A percentile compares a stretch with the other conserved stretches of the same genome.
These are phyloP conservation scores for Brachionichthys hirsutus DNA, from an alignment of 2,113 vertebrate species.

Conservation along the genomic window DNA sequence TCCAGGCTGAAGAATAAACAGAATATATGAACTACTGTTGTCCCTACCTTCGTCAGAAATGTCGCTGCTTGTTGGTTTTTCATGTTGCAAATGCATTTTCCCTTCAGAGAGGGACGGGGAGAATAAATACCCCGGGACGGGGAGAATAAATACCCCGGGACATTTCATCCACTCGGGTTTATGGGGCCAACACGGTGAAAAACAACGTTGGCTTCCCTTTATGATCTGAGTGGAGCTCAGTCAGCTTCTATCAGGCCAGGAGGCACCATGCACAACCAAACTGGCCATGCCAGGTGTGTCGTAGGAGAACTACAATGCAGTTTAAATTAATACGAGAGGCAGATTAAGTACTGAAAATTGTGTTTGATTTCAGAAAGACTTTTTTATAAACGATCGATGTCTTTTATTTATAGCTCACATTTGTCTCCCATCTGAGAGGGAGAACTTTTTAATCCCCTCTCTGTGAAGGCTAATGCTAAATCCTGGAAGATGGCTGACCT, in stretches of 20 bases:
- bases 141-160: constrained; percentile 35
- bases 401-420: too few species aligned
- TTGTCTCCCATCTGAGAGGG: too few species aligned
- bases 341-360: too few species aligned
- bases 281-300: too few species aligned
- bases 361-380: too few species aligned
- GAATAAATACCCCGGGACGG: constrained; percentile 33
- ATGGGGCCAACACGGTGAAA: constrained; percentile 29
- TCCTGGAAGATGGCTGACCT: too few species aligned
- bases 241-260: constrained; percentile 19
- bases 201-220: constrained; percentile 53
- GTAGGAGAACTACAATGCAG: too few species aligned
- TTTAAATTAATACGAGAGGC: too few species aligned
- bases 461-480: too few species aligned
- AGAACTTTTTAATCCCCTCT: too few species aligned
- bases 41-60: neutral
- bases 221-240: constrained; percentile 48
- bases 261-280: constrained; percentile 1
- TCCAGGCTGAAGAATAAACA: constrained; percentile 18
- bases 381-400: too few species aligned
- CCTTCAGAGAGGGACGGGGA: constrained; percentile 11
- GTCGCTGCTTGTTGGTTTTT: constrained; percentile 5
- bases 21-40: constrained; percentile 19
- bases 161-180: constrained; percentile 12
- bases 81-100: constrained; percentile 16